Percentiles rank a stretch among this genome's conserved stretches.
phyloP scores from a whole-genome alignment of 2,888 invertebrate species.

The Eurytoma adleriae region DNA sequence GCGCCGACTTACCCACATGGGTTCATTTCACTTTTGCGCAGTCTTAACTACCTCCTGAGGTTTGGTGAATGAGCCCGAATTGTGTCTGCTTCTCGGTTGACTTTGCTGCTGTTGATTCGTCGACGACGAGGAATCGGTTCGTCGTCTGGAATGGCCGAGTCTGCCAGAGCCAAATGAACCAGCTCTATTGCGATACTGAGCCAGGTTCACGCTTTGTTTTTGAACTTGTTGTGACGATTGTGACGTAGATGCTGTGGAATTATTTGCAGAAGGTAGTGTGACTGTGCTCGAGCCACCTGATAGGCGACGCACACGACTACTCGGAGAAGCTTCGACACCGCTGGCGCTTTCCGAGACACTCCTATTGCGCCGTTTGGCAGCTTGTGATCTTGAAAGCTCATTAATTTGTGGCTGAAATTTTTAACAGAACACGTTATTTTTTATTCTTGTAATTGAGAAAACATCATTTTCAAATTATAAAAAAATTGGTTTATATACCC shows the following conservation, averaged over 20 bases:
- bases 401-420: conserved; percentile 80
- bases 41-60: conserved; percentile 65
- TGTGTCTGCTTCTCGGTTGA: conserved; percentile 66
- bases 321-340: conserved; percentile 70
- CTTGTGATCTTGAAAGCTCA: conserved; percentile 78
- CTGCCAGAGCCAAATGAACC: conserved; percentile 73
- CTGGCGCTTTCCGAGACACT: conserved; percentile 83
- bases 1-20: conserved; percentile 24
- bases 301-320: conserved; percentile 70
- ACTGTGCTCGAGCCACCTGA: conserved; percentile 73
- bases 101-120: conserved; percentile 61
- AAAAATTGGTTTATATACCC: conserved; percentile 50
- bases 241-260: conserved; percentile 40
- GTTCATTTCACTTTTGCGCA: conserved; percentile 49
- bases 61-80: conserved; percentile 67
- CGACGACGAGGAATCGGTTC: conserved; percentile 64
- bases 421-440: conserved; percentile 1
- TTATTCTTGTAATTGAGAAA: background rate
- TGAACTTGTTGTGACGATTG: conserved; percentile 62
- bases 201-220: conserved; percentile 65
- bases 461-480: conserved; percentile 9
- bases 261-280: conserved; percentile 64
- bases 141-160: conserved; percentile 67
- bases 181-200: conserved; percentile 70
- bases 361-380: conserved; percentile 79